A percentile compares a stretch with the other conserved stretches of the same genome.
Conservation (phyloP, 2,888 invertebrate genomes). For the Neoascia interrupta region DNA sequence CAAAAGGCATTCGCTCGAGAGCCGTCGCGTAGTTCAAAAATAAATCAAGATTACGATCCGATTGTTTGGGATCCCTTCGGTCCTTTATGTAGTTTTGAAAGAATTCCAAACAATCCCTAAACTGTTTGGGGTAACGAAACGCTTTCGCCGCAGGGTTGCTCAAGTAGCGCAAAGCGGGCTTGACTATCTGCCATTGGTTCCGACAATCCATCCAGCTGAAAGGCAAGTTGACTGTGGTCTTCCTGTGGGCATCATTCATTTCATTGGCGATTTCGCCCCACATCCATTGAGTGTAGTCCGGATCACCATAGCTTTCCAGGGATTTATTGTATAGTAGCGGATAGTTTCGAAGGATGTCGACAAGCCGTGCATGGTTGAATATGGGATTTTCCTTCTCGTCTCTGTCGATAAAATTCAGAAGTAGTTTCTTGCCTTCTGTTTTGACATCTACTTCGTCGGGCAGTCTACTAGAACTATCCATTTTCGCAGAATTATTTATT, state of each 20-base stretch:
- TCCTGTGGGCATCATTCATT: conserved; percentile 56
- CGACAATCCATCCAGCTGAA: conserved; percentile 45
- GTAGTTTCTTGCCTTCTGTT: conserved; percentile 30
- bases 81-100: conserved; percentile 58
- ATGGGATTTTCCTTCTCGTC: conserved; percentile 58
- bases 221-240: conserved; percentile 43
- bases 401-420: conserved; percentile 47
- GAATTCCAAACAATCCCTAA: conserved; percentile 52
- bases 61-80: conserved; percentile 19
- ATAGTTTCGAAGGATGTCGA: conserved; percentile 51
- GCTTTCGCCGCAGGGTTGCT: conserved; percentile 55
- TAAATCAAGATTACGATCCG: conserved; percentile 34
- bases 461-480: too few species aligned
- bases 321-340: conserved; percentile 59
- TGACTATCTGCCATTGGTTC: conserved; percentile 49
- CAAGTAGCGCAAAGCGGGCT: conserved; percentile 37
- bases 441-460: neutral
- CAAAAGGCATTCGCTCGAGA: conserved; percentile 42
- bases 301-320: conserved; percentile 53
- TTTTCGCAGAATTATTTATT: too few species aligned
- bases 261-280: conserved; percentile 59
- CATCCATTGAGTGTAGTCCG: conserved; percentile 59
- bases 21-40: conserved; percentile 13
- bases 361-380: conserved; percentile 54
- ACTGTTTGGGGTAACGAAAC: conserved; percentile 51